These are phyloP conservation scores for Ferdinandea cuprea DNA, from an alignment of 2,888 invertebrate genomes.

Conservation along the genomic window DNA sequence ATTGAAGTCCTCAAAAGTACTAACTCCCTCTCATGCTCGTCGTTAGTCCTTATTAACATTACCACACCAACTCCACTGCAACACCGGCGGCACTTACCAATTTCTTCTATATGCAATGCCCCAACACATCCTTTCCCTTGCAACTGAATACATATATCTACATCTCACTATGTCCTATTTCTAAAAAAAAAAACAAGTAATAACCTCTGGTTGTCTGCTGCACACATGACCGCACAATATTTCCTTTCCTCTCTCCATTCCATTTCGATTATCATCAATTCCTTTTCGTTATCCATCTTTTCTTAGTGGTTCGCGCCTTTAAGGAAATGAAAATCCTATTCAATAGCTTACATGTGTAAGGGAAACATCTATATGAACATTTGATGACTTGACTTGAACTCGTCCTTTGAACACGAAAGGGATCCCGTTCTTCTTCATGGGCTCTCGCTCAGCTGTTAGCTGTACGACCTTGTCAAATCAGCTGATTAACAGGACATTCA, in stretches of 20 bases:
- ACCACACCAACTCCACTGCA: background rate
- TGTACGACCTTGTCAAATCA: constrained; percentile 69
- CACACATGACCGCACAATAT: background rate
- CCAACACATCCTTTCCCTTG: constrained; percentile 1
- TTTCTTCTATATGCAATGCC: background rate
- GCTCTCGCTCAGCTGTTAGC: constrained; percentile 52
- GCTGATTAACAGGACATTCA: constrained; percentile 73
- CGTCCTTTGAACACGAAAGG: constrained; percentile 44
- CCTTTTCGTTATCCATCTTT: constrained; percentile 8
- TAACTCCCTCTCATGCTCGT: too few relatives aligned
- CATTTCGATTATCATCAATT: constrained; percentile 33
- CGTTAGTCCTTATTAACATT: too few relatives aligned
- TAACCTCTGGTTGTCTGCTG: background rate
- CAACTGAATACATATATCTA: constrained; percentile 5
- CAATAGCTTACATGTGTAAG: constrained; percentile 17
- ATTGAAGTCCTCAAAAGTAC: too few relatives aligned
- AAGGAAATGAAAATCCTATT: constrained; percentile 39
- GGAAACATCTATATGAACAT: background rate
- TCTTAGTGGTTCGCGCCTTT: constrained; percentile 50
- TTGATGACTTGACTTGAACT: background rate
- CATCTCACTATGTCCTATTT: too few relatives aligned
- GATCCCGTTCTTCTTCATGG: constrained; percentile 41
- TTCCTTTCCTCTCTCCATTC: constrained; percentile 34
- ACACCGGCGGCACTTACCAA: background rate
- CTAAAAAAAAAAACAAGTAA: too few relatives aligned